These are phyloP conservation scores for Sialis fuliginosa DNA, from an alignment of 2,888 invertebrate genomes.

Conservation along the genomic window DNA sequence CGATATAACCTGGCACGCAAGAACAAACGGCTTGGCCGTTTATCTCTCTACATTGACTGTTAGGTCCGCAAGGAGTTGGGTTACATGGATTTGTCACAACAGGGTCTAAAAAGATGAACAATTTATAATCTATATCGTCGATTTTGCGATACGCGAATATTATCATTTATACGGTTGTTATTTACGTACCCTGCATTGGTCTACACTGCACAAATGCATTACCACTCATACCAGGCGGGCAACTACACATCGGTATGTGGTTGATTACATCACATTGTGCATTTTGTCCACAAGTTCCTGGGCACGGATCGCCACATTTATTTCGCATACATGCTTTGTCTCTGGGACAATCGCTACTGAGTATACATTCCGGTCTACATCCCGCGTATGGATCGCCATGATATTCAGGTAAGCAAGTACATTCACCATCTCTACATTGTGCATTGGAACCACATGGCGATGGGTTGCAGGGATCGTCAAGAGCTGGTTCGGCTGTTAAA, in stretches of 20 bases:
- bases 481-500: conserved; percentile 19
- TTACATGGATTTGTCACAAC: conserved; percentile 38
- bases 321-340: conserved; percentile 52
- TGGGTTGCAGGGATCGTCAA: conserved; percentile 38
- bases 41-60: conserved; percentile 27
- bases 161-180: neutral
- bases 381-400: conserved; percentile 52
- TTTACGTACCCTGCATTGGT: conserved; percentile 30
- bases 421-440: conserved; percentile 43
- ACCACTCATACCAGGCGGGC: conserved; percentile 49
- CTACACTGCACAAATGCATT: conserved; percentile 53
- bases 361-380: conserved; percentile 54
- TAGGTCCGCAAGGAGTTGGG: conserved; percentile 47
- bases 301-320: conserved; percentile 55
- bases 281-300: conserved; percentile 55
- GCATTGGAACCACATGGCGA: conserved; percentile 49
- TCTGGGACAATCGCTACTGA: conserved; percentile 51
- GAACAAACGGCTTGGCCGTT: conserved; percentile 42
- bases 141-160: neutral
- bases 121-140: neutral
- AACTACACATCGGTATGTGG: conserved; percentile 61
- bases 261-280: conserved; percentile 56
- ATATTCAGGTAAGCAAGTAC: conserved; percentile 49
- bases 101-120: conserved; percentile 7
- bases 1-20: conserved; percentile 28